These are phyloP conservation scores for Sebastes elongatus DNA, from an alignment of 2,797 vertebrate genomes.

Conservation along the genomic window DNA sequence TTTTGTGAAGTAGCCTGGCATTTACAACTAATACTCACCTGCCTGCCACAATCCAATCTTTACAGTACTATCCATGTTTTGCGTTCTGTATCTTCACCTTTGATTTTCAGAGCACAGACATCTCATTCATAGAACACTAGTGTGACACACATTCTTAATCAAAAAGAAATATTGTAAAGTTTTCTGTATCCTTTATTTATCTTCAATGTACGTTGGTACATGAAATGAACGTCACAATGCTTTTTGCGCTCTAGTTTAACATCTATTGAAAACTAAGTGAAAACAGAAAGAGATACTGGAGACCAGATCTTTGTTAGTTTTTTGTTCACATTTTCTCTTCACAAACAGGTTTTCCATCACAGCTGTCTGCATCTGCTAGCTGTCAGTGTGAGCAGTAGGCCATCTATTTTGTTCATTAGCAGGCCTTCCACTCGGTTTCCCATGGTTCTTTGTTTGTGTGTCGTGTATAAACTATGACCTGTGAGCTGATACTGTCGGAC, in stretches of 20 bases:
- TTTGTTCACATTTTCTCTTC: constrained; percentile 11
- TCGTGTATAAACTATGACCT: constrained; percentile 73
- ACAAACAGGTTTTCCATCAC: constrained; percentile 53
- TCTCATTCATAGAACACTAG: not conserved
- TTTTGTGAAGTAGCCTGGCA: too few relatives aligned
- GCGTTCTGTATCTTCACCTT: not conserved
- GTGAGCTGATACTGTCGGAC: constrained; percentile 65
- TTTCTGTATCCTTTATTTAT: constrained; percentile 40
- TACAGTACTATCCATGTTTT: not conserved
- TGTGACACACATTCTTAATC: not conserved
- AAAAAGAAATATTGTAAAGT: not conserved
- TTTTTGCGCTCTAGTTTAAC: not conserved
- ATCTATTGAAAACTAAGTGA: not conserved
- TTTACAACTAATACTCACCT: too few relatives aligned
- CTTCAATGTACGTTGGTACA: constrained; percentile 13
- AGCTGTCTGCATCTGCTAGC: constrained; percentile 40
- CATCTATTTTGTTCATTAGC: constrained; percentile 75
- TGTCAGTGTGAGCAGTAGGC: constrained; percentile 51
- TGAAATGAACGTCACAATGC: not conserved
- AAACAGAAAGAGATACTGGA: not conserved
- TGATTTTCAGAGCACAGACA: not conserved
- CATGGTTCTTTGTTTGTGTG: constrained; percentile 77
- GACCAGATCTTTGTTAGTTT: constrained; percentile 13
- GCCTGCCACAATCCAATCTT: not conserved
- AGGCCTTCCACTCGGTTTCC: constrained; percentile 69